phyloP scores from a whole-genome alignment of 2,888 invertebrate species.

The Drosophila mercatorum region DNA sequence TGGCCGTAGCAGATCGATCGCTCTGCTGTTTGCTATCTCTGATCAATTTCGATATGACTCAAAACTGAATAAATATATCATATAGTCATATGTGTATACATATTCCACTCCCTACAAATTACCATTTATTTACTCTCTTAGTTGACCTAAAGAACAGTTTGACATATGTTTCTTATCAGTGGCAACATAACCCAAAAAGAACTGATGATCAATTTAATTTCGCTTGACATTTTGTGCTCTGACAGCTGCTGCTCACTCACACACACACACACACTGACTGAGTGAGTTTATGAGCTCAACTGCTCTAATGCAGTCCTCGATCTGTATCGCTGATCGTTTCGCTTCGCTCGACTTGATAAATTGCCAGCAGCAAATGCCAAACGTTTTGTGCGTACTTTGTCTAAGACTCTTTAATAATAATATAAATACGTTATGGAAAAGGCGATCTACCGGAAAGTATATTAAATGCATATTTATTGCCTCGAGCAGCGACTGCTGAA shows the following conservation, averaged over 20 bases:
- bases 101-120: background rate
- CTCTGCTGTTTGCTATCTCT: background rate
- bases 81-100: background rate
- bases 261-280: background rate
- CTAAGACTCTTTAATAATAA: constrained; percentile 24
- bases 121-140: background rate
- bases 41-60: constrained; percentile 1
- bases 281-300: constrained; percentile 38
- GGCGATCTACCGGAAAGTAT: constrained; percentile 36
- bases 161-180: constrained; percentile 45
- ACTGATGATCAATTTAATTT: constrained; percentile 51
- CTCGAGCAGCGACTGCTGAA: background rate
- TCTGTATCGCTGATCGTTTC: constrained; percentile 43
- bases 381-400: constrained; percentile 18
- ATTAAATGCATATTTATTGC: background rate
- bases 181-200: constrained; percentile 12
- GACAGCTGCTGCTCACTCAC: constrained; percentile 43
- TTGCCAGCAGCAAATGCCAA: constrained; percentile 31
- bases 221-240: constrained; percentile 38
- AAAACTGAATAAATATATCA: background rate
- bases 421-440: constrained; percentile 41
- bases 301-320: constrained; percentile 23
- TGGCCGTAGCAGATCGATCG: background rate
- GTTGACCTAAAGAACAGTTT: background rate
- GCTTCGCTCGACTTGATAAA: constrained; percentile 37